phyloP scores from a whole-genome alignment of 2,888 invertebrate species.

The Cryptosula pallasiana region DNA sequence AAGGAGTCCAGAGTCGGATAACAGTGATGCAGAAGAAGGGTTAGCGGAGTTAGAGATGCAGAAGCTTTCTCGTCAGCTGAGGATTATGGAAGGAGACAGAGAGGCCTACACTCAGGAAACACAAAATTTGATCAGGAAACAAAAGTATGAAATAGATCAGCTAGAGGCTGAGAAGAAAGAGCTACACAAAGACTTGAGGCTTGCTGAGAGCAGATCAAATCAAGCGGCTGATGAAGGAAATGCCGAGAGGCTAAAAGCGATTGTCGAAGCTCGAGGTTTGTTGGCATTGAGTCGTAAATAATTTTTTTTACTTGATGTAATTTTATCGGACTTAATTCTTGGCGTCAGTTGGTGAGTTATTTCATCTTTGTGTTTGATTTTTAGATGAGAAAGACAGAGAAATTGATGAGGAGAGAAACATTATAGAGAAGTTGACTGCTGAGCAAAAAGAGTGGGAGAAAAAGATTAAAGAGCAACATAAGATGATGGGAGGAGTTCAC shows the following conservation, averaged over 20 bases:
- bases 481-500: slow-evolving; percentile 48
- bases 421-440: slow-evolving; percentile 40
- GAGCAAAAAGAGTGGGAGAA: slow-evolving; percentile 48
- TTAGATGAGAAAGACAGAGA: slow-evolving; percentile 39
- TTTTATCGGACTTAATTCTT: too few species aligned
- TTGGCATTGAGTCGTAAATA: too few species aligned
- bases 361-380: slow-evolving; percentile 25
- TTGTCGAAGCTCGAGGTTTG: slow-evolving; percentile 30
- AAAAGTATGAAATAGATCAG: slow-evolving; percentile 49
- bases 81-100: slow-evolving; percentile 77
- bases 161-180: slow-evolving; percentile 47
- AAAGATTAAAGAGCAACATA: slow-evolving; percentile 43
- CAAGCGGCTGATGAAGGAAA: slow-evolving; percentile 46
- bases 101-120: slow-evolving; percentile 67
- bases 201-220: slow-evolving; percentile 49
- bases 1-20: slow-evolving; percentile 44
- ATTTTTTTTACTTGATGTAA: too few species aligned
- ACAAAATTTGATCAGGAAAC: slow-evolving; percentile 59
- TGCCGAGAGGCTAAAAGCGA: slow-evolving; percentile 40
- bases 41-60: slow-evolving; percentile 64
- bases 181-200: slow-evolving; percentile 43
- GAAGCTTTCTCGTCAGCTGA: slow-evolving; percentile 72
- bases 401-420: slow-evolving; percentile 43
- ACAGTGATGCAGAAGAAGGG: slow-evolving; percentile 45
- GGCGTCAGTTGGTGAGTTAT: too few species aligned